Conservation (phyloP, 2,888 invertebrate genomes). For the Sarcophaga caerulescens region DNA sequence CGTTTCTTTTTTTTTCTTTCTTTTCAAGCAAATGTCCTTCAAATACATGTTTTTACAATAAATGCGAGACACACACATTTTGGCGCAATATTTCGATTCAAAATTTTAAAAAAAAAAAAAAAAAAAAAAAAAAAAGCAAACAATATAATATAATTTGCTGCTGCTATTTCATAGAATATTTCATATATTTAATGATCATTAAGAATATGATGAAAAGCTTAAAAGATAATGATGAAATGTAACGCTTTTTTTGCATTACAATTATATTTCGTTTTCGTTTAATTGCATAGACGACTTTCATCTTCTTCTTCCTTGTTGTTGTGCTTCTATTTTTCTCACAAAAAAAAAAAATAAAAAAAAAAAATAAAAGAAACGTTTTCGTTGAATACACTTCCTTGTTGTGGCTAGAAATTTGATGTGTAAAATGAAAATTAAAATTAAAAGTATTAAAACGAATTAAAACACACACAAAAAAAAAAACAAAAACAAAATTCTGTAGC, state of each 20-base stretch:
- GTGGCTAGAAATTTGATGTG: conserved; percentile 36
- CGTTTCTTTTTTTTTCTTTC: neutral
- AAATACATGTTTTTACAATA: conserved; percentile 39
- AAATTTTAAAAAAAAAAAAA: conserved; percentile 9
- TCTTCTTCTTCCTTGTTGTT: conserved; percentile 36
- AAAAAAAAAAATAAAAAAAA: too few species aligned
- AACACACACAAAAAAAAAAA: conserved; percentile 16
- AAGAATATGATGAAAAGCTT: neutral
- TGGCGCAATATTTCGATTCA: conserved; percentile 35
- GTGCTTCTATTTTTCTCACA: neutral
- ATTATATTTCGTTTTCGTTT: conserved; percentile 63
- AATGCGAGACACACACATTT: conserved; percentile 4
- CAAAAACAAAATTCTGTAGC: conserved; percentile 51
- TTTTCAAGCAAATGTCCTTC: conserved; percentile 42
- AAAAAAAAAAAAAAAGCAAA: neutral
- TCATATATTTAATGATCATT: neutral
- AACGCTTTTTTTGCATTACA: conserved; percentile 66
- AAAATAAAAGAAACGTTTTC: neutral
- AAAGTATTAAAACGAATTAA: conserved; percentile 19
- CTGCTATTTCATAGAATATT: too few species aligned
- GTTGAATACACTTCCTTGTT: conserved; percentile 60
- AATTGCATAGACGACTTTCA: conserved; percentile 45
- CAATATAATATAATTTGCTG: neutral
- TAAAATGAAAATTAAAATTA: conserved; percentile 45
- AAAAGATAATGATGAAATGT: conserved; percentile 60